Percentiles rank a stretch among this genome's conserved stretches.
Evolutionary conservation across 2,113 vertebrate species (phyloP).

Genomic region (Eurypyga helias): DNA sequence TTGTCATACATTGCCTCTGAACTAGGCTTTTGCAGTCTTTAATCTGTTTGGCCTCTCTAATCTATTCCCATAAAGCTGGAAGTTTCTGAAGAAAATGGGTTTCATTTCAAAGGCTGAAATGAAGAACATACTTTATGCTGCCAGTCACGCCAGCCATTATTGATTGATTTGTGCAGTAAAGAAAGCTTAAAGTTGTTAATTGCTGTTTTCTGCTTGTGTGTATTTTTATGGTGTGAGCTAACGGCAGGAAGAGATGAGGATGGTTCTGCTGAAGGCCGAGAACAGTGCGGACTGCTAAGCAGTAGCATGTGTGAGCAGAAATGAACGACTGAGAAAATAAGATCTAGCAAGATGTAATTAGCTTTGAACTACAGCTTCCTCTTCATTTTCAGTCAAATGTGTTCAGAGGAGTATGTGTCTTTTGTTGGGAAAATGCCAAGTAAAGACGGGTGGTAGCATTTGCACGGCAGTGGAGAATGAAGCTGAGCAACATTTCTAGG

Average conservation of each 20-base stretch:
- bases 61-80: background rate
- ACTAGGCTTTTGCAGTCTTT: background rate
- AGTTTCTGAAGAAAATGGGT: slow-evolving; percentile 24
- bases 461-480: slow-evolving; percentile 21
- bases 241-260: slow-evolving; percentile 50
- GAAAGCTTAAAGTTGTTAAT: slow-evolving; percentile 54
- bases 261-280: slow-evolving; percentile 34
- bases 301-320: slow-evolving; percentile 42
- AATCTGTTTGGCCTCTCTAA: slow-evolving; percentile 1
- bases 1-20: background rate
- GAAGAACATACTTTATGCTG: slow-evolving; percentile 20
- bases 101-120: slow-evolving; percentile 6
- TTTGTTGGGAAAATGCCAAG: slow-evolving; percentile 2
- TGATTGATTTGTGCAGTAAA: slow-evolving; percentile 45
- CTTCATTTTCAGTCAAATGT: slow-evolving; percentile 56
- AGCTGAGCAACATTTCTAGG: slow-evolving; percentile 18
- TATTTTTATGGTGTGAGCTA: slow-evolving; percentile 61
- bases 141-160: slow-evolving; percentile 52
- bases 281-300: slow-evolving; percentile 23
- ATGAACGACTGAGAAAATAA: slow-evolving; percentile 47
- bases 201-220: slow-evolving; percentile 56
- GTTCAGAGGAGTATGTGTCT: slow-evolving; percentile 24
- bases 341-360: slow-evolving; percentile 16
- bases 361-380: slow-evolving; percentile 43
- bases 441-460: slow-evolving; percentile 5